Evolutionary conservation across 2,888 invertebrate genomes (phyloP), one percentile per base, ranked within the genome.

Genomic region (Hartigia nigra): DNA sequence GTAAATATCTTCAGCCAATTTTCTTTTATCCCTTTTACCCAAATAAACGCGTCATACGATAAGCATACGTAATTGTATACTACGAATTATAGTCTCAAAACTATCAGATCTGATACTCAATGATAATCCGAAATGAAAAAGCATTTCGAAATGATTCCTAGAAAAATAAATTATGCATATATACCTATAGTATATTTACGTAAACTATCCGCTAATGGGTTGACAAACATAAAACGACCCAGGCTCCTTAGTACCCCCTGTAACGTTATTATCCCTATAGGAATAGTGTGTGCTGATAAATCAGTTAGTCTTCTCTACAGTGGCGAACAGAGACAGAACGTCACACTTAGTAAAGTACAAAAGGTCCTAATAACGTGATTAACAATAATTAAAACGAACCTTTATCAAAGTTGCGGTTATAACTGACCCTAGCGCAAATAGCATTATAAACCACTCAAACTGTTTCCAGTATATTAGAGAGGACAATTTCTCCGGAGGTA

Each of bases 221-320:
- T 78, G 31, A 70, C 81, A 69, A 77, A 78, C 80, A 77, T 76
- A 80, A 83, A 83, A 81, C 78, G 70, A n/a, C 82, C 82, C 80
- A 77, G 81, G 78, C 76, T 78, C 78, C 78, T 81, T 70, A 75
- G 77, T n/a, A 78, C 80, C 70, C 35, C 76, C 76, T 79, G 76
- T 82, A 81, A 82, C 78, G 34, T 72, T 76, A n/a, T 80, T 72
- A 76, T n/a, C 76, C 31, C 37, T 69, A 70, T 31, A 78, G 75
- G 76, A 77, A 79, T 80, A 75, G 78, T 69, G 70, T 76, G 36
- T 31, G 55, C 77, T 69, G 74, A 79, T 86, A 86, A 87, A 88
- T 86, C 84, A 87, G 86, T 88, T 86, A 86, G 79, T 77, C 76
- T 31, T 32, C 32, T 76, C 70, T 78, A 80, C 80, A 81, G 77